Conservation (phyloP, 2,113 vertebrate genomes). For the Scophthalmus maximus region DNA sequence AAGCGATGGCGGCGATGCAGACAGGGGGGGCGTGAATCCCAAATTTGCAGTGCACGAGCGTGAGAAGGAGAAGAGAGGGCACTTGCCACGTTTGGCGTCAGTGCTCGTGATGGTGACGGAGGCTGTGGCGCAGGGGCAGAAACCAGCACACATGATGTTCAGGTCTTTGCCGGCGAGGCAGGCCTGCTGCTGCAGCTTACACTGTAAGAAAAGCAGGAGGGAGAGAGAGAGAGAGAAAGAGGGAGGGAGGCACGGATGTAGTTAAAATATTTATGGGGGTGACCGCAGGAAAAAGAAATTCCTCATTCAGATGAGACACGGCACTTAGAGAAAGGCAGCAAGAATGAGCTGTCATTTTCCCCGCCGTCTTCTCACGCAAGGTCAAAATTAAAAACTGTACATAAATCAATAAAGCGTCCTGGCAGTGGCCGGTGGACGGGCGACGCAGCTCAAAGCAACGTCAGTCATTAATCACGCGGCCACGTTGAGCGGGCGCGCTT, state of each 20-base stretch:
- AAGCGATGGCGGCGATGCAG: neutral
- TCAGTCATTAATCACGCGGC: constrained; percentile 74
- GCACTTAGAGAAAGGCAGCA: constrained; percentile 59
- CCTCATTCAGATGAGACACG: constrained; percentile 72
- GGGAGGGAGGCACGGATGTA: constrained; percentile 9
- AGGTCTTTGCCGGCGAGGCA: constrained; percentile 94
- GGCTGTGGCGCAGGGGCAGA: constrained; percentile 89
- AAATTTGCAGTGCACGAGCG: neutral
- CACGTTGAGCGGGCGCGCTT: constrained; percentile 25
- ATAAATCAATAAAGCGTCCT: constrained; percentile 75
- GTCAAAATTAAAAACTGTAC: constrained; percentile 78
- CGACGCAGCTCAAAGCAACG: constrained; percentile 47
- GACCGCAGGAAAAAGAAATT: constrained; percentile 65
- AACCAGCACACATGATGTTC: constrained; percentile 87
- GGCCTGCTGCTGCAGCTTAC: constrained; percentile 95
- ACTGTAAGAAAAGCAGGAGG: constrained; percentile 60
- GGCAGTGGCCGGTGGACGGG: constrained; percentile 27
- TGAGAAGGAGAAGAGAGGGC: neutral
- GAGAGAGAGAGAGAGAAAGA: constrained; percentile 20
- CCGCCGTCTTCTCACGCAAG: constrained; percentile 65
- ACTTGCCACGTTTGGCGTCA: constrained; percentile 79
- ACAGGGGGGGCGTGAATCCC: neutral
- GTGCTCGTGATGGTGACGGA: constrained; percentile 50
- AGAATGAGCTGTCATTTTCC: constrained; percentile 67
- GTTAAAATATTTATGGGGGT: constrained; percentile 71